These are phyloP conservation scores for Amblyteles armatorius DNA, from an alignment of 2,888 invertebrate genomes.

Conservation along the genomic window DNA sequence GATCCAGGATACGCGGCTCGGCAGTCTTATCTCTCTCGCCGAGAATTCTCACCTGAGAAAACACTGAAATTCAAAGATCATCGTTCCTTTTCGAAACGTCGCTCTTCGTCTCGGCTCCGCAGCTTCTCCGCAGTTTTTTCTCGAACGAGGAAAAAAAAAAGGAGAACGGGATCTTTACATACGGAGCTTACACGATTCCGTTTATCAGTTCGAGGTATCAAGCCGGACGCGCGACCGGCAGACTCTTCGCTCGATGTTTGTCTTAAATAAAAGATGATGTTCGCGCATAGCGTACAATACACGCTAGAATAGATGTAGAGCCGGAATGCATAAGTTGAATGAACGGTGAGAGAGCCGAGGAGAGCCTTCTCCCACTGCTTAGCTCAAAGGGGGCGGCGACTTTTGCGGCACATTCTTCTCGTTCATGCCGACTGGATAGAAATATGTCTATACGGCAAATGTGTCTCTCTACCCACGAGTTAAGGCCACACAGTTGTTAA, in stretches of 20 bases:
- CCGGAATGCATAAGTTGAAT: conserved; percentile 63
- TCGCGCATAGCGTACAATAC: conserved; percentile 36
- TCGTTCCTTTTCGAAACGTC: neutral
- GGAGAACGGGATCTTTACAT: neutral
- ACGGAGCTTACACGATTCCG: neutral
- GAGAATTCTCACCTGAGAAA: neutral
- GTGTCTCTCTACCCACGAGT: conserved; percentile 15
- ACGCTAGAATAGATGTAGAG: conserved; percentile 27
- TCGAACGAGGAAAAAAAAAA: conserved; percentile 9
- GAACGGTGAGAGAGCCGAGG: conserved; percentile 56
- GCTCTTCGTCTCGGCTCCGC: neutral
- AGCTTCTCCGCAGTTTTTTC: neutral
- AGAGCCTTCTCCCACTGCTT: conserved; percentile 61
- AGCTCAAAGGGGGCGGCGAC: conserved; percentile 32
- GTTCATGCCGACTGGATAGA: conserved; percentile 47
- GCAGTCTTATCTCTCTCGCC: neutral
- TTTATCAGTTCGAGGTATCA: conserved; percentile 18
- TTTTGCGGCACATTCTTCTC: conserved; percentile 58
- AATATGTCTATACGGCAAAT: conserved; percentile 54
- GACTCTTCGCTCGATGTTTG: neutral
- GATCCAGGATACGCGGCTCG: neutral
- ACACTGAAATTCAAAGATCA: neutral
- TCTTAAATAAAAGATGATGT: conserved; percentile 60
- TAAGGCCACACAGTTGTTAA: conserved; percentile 32
- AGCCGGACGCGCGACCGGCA: neutral